phyloP scores from a whole-genome alignment of 2,888 invertebrate genomes.

The Phragmatobia fuliginosa region DNA sequence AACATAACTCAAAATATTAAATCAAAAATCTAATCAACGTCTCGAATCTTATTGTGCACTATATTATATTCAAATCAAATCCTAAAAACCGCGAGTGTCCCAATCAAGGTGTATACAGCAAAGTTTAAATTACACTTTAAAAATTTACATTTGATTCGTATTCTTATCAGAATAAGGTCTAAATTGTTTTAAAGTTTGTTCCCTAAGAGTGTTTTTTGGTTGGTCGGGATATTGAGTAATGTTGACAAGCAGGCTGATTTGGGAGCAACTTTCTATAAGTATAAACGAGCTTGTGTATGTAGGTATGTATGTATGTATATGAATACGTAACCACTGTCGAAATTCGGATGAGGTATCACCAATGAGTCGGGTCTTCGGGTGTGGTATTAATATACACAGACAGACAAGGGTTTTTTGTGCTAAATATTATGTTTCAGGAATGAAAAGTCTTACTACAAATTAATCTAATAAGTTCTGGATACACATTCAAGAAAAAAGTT shows the following conservation, averaged over 20 bases:
- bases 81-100: constrained; percentile 56
- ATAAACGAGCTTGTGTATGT: constrained; percentile 65
- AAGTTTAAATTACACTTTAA: constrained; percentile 20
- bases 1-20: constrained; percentile 22
- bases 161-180: constrained; percentile 28
- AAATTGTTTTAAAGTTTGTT: constrained; percentile 37
- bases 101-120: constrained; percentile 46
- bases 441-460: not conserved
- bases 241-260: constrained; percentile 76
- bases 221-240: constrained; percentile 69
- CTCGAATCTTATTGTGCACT: constrained; percentile 48
- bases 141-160: constrained; percentile 28
- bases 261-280: constrained; percentile 82
- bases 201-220: constrained; percentile 43
- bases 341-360: constrained; percentile 55
- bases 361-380: constrained; percentile 31
- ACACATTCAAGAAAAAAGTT: not conserved
- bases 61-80: constrained; percentile 63
- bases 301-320: constrained; percentile 59
- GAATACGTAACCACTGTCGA: constrained; percentile 67
- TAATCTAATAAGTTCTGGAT: not conserved
- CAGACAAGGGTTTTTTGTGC: too few species aligned
- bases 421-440: not conserved
- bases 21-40: constrained; percentile 38
- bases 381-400: constrained; percentile 8